Evolutionary conservation across 2,113 vertebrate species (phyloP).

Genomic region (Catharus fuscescens): DNA sequence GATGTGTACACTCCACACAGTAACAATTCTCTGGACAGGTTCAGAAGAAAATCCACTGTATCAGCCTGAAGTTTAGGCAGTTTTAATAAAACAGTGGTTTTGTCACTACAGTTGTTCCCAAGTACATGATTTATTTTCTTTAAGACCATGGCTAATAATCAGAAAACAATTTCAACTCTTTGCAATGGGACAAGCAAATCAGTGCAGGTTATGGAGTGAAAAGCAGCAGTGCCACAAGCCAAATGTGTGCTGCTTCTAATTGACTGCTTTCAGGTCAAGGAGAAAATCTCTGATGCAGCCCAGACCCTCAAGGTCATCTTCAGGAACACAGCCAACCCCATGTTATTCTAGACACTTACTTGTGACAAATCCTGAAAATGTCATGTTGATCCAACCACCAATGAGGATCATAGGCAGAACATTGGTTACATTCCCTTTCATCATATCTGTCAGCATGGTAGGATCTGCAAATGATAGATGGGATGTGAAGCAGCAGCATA

Average conservation of each 20-base stretch:
- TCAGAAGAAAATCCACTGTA: neutral
- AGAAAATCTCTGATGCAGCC: neutral
- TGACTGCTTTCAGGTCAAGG: neutral
- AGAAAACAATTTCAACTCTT: neutral
- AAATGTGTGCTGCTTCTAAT: neutral
- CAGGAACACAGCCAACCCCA: neutral
- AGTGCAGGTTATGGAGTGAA: neutral
- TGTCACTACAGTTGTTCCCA: neutral
- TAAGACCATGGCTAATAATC: neutral
- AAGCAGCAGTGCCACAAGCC: neutral
- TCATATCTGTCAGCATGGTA: constrained; percentile 98
- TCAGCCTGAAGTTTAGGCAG: neutral
- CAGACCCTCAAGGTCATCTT: neutral
- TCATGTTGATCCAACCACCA: constrained; percentile 99
- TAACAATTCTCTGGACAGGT: neutral
- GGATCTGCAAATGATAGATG: constrained; percentile 82
- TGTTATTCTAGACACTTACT: constrained; percentile 77
- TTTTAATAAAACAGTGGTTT: neutral
- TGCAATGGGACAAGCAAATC: neutral
- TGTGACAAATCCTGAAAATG: constrained; percentile 98
- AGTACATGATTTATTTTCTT: neutral
- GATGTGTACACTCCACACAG: neutral
- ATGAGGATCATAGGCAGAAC: constrained; percentile 99
- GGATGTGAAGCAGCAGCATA: neutral
- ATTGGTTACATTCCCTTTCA: constrained; percentile 99